Conservation (phyloP, 1,140 invertebrate species). For the Nephila pilipes region DNA sequence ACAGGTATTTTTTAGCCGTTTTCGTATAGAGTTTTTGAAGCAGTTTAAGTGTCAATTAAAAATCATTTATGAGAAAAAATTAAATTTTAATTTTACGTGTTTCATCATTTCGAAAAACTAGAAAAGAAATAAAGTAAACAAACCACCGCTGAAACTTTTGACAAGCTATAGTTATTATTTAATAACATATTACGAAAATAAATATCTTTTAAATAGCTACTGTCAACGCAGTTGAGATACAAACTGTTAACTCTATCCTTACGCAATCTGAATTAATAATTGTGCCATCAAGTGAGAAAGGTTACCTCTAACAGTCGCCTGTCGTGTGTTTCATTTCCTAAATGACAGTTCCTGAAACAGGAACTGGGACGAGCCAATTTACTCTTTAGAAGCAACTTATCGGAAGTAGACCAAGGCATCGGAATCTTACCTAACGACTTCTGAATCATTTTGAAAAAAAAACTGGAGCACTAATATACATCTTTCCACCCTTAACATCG, state of each 20-base stretch:
- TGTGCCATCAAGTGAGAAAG: background rate
- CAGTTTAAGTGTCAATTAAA: no score
- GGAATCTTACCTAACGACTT: conserved; percentile 2
- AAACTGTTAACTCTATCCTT: background rate
- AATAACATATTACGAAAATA: background rate
- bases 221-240: background rate
- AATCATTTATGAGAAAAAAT: no score
- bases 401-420: conserved; percentile 1
- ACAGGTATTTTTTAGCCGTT: no score
- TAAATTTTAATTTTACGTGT: no score
- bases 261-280: background rate
- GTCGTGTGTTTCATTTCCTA: background rate
- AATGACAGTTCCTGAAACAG: background rate
- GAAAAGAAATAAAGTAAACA: no score
- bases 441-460: background rate
- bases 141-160: no score
- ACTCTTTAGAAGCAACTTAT: background rate
- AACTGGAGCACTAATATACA: background rate
- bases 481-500: background rate
- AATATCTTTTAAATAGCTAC: background rate
- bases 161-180: no score
- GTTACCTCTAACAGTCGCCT: background rate
- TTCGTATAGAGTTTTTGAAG: no score
- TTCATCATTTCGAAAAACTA: no score
- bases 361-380: conserved; percentile 7